Evolutionary conservation across 2,888 invertebrate genomes (phyloP), one percentile per base, ranked within the genome.

Genomic region (Drosophila fungiperda): DNA sequence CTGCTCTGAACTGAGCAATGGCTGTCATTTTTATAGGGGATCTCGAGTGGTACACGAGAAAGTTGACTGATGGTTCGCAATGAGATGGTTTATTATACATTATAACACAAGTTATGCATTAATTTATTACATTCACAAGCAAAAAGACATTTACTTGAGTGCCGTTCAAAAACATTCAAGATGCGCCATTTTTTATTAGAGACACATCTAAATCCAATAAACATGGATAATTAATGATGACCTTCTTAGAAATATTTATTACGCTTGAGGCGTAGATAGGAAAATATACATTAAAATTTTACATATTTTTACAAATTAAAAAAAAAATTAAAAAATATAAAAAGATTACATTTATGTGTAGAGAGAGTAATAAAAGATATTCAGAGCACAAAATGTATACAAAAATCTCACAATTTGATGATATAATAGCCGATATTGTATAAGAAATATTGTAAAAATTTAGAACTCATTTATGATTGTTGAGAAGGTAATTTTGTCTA

Each of bases 61-160:
- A 49, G 48, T 68, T 86, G 76, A 88, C 68, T 75, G 83, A 86
- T 87, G 84, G 65, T 69, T 67, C 33, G 71, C 62, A 76, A 82
- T 80, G 61, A 80, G 72, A 76, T 80, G 78, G 35, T 72, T 76
- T 76, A 76, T 76, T 76, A 65, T 68, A 55, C 65, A 68, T 64
- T 63, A 78, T 72, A 72, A 40, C 54, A 59, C 53, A 64, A 75
- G 73, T 69, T 62, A 11, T 40, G 65, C 32, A 59, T 61, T 70
- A 36, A 75, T 75, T 67, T 65, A 71, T 80, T 62, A 49, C 48
- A 40, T 48, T 48, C 38, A 26, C 12, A 38, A 33, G 17, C 15
- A 32, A 29, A 12, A 8, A n/a, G 38, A 48, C 64, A 68, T 23
- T 54, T 40, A 49, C 33, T 54, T 49, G 35, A 1, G 60, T 45